Evolutionary conservation across 2,797 vertebrate genomes (phyloP), one percentile per base, ranked within the genome.

Genomic region (Furcifer pardalis): DNA sequence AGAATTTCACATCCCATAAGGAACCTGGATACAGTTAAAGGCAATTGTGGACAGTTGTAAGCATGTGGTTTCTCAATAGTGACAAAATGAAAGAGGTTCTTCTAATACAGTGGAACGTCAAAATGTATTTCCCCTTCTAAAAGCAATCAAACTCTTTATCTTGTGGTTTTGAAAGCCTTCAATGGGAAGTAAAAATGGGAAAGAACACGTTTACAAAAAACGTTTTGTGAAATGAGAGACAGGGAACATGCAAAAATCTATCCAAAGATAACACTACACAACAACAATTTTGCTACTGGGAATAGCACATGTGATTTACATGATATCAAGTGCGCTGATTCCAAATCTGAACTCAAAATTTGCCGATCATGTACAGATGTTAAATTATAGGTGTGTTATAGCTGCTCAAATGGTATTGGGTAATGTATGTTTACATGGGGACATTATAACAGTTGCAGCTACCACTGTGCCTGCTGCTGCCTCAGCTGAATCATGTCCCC

Each of bases 21-120:
- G 75, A 63, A 37, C 65, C 49, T 74, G 46, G 86, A 81, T 42
- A 1, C 1, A 73, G 44, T 86, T 82, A 32, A 74, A 59, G 63
- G 21, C 82, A 0, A 85, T 83, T 9, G 79, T 59, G 0, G 4
- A 1, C 69, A 25, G 82, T 63, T 60, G 75, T 52, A 40, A 71
- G 42, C 79, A 77, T 69, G 83, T 76, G 56, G 73, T 87, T 81
- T n/a, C 68, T 86, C 80, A 76, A 59, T 68, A 27, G 15, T 65
- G 69, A 32, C 32, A 40, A 85, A 86, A 60, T 79, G 60, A 74
- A 15, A 75, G 2, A 3, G 66, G 3, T 27, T 87, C 65, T 35
- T 21, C 72, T 71, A 60, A 46, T 77, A 37, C 17, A 72, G 27
- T 27, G 4, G 40, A 63, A 82, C n/a, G 42, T 42, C 52, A 62